Conservation (phyloP, 2,797 vertebrate species). For the Premnoplex brunnescens region DNA sequence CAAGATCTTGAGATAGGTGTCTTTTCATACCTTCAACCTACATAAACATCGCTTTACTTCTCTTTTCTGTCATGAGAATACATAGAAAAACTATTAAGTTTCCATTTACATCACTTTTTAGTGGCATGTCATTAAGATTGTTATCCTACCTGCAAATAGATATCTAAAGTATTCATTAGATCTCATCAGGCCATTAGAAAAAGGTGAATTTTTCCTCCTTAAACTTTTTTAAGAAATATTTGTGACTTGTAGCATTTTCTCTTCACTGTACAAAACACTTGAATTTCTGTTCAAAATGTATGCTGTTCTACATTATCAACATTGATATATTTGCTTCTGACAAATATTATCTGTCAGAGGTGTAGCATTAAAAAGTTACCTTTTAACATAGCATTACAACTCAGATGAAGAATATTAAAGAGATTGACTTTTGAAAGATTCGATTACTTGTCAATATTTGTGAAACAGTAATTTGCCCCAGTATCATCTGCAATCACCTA, state of each 20-base stretch:
- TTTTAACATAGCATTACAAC: not conserved
- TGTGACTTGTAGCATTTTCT: not conserved
- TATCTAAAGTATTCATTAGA: not conserved
- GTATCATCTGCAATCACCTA: not conserved
- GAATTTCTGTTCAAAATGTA: not conserved
- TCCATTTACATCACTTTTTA: not conserved
- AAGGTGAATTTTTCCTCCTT: not conserved
- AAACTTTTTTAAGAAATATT: not conserved
- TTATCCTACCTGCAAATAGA: not conserved
- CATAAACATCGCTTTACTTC: not conserved
- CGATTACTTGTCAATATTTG: not conserved
- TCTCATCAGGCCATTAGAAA: not conserved
- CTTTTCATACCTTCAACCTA: not conserved
- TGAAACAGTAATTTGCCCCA: not conserved
- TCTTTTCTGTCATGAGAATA: not conserved
- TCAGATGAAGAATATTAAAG: not conserved
- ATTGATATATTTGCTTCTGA: not conserved
- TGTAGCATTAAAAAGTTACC: not conserved
- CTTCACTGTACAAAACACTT: not conserved
- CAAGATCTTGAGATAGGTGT: not conserved
- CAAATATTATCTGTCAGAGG: not conserved
- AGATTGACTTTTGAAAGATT: not conserved
- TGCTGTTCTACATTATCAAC: not conserved
- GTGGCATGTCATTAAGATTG: not conserved
- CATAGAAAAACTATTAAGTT: not conserved